phyloP scores from a whole-genome alignment of 2,888 invertebrate genomes.

The Dryobota labecula region DNA sequence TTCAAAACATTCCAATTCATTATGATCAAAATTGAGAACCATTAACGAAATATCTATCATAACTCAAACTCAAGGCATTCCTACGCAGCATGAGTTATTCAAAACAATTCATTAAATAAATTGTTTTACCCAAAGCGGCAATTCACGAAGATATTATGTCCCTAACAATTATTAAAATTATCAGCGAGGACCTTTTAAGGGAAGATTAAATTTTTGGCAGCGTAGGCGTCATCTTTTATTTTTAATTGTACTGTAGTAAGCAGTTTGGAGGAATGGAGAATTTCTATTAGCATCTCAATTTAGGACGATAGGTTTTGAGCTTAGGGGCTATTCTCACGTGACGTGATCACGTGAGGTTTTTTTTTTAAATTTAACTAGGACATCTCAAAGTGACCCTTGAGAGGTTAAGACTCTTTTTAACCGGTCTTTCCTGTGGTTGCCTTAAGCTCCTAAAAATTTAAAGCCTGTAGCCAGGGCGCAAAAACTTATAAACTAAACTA shows the following conservation, averaged over 20 bases:
- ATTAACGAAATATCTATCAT: conserved; percentile 33
- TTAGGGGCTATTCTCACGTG: not conserved
- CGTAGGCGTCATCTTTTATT: conserved; percentile 57
- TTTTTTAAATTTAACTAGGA: too few relatives aligned
- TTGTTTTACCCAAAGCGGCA: conserved; percentile 55
- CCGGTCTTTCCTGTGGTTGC: too few relatives aligned
- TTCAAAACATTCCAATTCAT: conserved; percentile 30
- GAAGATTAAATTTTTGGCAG: conserved; percentile 61
- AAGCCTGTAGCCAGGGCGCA: too few relatives aligned
- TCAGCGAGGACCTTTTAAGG: conserved; percentile 55
- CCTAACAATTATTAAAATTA: conserved; percentile 68
- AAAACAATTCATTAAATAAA: conserved; percentile 62
- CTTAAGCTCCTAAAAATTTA: too few relatives aligned
- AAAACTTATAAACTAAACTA: too few relatives aligned
- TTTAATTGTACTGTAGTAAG: conserved; percentile 44
- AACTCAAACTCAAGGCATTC: conserved; percentile 24
- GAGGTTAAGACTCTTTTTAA: too few relatives aligned
- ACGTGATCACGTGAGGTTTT: too few relatives aligned
- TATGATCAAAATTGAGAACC: conserved; percentile 26
- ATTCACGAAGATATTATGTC: conserved; percentile 62
- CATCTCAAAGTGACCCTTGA: too few relatives aligned
- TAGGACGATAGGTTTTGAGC: not conserved
- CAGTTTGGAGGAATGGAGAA: conserved; percentile 22
- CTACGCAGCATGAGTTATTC: conserved; percentile 47
- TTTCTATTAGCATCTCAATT: conserved; percentile 35